Evolutionary conservation across 1,140 invertebrate genomes (phyloP).

Genomic region (Thaumetopoea pityocampa): DNA sequence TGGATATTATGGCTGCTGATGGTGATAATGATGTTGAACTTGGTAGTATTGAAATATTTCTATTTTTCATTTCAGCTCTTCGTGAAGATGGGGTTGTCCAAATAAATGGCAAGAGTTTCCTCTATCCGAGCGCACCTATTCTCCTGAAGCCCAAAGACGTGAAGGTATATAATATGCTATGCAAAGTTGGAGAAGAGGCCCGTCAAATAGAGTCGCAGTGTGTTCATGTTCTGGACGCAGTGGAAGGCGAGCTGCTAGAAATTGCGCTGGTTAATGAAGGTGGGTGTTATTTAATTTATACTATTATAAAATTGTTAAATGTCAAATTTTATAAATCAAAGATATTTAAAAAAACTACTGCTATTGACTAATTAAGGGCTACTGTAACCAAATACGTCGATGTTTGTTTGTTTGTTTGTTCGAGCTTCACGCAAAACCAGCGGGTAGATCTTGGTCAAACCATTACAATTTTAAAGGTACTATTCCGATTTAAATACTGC

Average conservation of each 20-base stretch:
- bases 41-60: too few relatives aligned
- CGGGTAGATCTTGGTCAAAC: too few relatives aligned
- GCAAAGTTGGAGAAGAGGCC: constrained; percentile 51
- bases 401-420: too few relatives aligned
- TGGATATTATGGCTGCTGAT: too few relatives aligned
- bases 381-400: too few relatives aligned
- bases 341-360: too few relatives aligned
- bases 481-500: too few relatives aligned
- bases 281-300: constrained; percentile 20
- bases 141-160: constrained; percentile 48
- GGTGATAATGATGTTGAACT: too few relatives aligned
- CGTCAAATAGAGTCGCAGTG: constrained; percentile 55
- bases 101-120: constrained; percentile 68
- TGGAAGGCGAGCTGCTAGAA: constrained; percentile 50
- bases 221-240: constrained; percentile 48
- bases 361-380: too few relatives aligned
- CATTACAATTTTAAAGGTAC: too few relatives aligned
- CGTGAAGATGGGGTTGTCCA: constrained; percentile 49
- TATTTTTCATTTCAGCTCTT: constrained; percentile 33
- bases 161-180: constrained; percentile 35
- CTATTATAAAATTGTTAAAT: background rate
- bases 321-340: too few relatives aligned
- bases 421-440: too few relatives aligned
- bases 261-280: constrained; percentile 69
- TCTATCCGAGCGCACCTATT: constrained; percentile 61